Percentiles rank a stretch among this genome's conserved stretches.
Conservation (phyloP, 2,113 vertebrate species). For the Nerophis ophidion region DNA sequence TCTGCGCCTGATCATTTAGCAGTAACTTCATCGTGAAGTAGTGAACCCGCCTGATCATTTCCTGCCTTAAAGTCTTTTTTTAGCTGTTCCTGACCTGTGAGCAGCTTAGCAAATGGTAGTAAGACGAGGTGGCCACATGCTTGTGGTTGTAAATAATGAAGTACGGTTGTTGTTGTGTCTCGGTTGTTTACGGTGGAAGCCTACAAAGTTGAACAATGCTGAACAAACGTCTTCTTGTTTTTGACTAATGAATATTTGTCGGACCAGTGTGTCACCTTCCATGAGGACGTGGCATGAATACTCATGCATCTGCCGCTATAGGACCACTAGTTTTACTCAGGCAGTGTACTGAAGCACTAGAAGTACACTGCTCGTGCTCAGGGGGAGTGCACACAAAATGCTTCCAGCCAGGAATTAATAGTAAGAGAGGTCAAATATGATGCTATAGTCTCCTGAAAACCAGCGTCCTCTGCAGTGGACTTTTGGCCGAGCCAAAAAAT, state of each 20-base stretch:
- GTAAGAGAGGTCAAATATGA: no score
- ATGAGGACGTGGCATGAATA: neutral
- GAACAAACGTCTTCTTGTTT: neutral
- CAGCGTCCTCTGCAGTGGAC: no score
- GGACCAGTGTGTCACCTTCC: neutral
- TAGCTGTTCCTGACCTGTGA: neutral
- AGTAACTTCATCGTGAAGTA: slow-evolving; percentile 2
- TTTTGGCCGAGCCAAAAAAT: no score
- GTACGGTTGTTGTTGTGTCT: neutral
- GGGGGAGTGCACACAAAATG: no score
- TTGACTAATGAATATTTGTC: neutral
- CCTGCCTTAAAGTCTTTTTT: neutral
- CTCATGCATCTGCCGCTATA: neutral
- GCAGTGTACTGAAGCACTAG: neutral
- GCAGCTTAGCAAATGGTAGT: neutral
- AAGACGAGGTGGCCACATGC: neutral
- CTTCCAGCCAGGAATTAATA: no score
- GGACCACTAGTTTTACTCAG: no score
- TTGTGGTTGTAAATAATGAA: neutral
- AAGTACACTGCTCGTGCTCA: neutral
- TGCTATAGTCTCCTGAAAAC: no score
- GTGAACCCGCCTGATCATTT: neutral
- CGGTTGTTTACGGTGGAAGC: neutral
- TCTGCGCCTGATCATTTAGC: neutral
- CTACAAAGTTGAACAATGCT: neutral